phyloP scores from a whole-genome alignment of 2,113 vertebrate species.

The Macroglossus sobrinus region DNA sequence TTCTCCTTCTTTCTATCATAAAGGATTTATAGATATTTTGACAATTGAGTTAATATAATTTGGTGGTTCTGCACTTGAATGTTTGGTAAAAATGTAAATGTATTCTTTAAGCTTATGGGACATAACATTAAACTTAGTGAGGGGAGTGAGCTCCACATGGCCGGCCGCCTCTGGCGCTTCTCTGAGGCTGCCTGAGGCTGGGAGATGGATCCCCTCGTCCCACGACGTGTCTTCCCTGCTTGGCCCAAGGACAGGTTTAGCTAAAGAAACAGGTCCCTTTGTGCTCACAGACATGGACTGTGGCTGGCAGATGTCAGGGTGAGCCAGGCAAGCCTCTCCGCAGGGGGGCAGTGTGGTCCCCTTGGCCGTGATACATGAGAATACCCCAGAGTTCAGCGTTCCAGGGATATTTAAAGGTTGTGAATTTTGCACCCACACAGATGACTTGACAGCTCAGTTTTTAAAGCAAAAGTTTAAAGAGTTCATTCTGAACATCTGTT shows the following conservation, averaged over 20 bases:
- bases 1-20: neutral
- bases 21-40: neutral
- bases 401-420: neutral
- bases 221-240: neutral
- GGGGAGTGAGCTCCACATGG: neutral
- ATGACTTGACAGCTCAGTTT: neutral
- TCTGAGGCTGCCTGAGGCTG: neutral
- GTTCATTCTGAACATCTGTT: neutral
- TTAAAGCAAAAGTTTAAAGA: neutral
- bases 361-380: neutral
- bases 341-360: neutral
- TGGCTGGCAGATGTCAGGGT: neutral
- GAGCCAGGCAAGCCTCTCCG: neutral
- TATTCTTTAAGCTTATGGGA: neutral
- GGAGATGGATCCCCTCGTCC: neutral
- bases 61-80: neutral
- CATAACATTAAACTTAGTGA: neutral
- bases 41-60: neutral
- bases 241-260: neutral
- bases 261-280: neutral
- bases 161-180: neutral
- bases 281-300: accelerated
- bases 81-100: neutral
- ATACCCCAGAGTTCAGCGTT: neutral
- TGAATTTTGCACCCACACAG: neutral